Conservation (phyloP, 2,888 invertebrate species). For the Dorcus hopei region DNA sequence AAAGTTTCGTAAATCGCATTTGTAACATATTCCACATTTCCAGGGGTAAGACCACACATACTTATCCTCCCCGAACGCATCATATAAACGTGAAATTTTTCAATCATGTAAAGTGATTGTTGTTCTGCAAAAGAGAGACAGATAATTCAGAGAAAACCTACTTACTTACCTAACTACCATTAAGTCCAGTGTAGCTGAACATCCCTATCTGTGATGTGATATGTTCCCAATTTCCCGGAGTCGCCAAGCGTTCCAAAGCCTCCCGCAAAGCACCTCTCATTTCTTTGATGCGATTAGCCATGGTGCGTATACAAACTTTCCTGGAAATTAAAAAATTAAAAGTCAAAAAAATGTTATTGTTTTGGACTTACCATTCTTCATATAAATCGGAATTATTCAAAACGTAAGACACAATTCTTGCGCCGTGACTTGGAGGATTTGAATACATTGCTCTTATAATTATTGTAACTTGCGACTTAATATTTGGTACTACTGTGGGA, state of each 20-base stretch:
- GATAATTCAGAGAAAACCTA: neutral
- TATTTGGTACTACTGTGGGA: slow-evolving; percentile 52
- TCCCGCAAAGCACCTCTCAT: slow-evolving; percentile 81
- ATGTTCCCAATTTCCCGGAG: slow-evolving; percentile 95
- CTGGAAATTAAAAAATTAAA: neutral
- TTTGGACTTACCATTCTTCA: slow-evolving; percentile 67
- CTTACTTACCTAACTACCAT: slow-evolving; percentile 39
- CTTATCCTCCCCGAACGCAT: slow-evolving; percentile 92
- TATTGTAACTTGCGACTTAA: slow-evolving; percentile 85
- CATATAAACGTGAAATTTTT: slow-evolving; percentile 88
- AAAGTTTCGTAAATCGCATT: slow-evolving; percentile 80
- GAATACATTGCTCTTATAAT: slow-evolving; percentile 90
- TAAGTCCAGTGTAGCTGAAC: slow-evolving; percentile 97
- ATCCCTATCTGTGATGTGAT: slow-evolving; percentile 95
- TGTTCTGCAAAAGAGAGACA: slow-evolving; percentile 34
- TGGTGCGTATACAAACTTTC: slow-evolving; percentile 73
- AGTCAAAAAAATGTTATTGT: neutral
- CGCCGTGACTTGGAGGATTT: slow-evolving; percentile 96
- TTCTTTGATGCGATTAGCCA: slow-evolving; percentile 83
- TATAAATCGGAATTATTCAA: slow-evolving; percentile 71
- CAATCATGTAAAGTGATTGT: slow-evolving; percentile 75
- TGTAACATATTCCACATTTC: slow-evolving; percentile 91
- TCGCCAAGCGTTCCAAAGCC: slow-evolving; percentile 69
- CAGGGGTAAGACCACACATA: slow-evolving; percentile 89
- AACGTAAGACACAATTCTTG: slow-evolving; percentile 81